Evolutionary conservation across 2,888 invertebrate species (phyloP).

Genomic region (Eustalomyia histrio): DNA sequence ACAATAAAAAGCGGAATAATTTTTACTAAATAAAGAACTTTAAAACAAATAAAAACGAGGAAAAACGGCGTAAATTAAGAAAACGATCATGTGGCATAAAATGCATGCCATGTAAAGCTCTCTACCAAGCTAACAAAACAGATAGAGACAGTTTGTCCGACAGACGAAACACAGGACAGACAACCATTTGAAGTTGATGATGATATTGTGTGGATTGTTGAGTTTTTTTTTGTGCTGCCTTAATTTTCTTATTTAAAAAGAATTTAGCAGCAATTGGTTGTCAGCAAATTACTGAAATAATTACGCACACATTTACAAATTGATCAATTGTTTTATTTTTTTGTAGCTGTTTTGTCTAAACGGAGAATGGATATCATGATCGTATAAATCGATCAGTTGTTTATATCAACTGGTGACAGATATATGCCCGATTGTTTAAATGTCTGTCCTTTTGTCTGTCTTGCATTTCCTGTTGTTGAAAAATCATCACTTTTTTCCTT

Average conservation of each 20-base stretch:
- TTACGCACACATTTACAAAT: constrained; percentile 77
- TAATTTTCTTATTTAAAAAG: constrained; percentile 43
- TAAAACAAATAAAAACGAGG: constrained; percentile 18
- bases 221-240: constrained; percentile 18
- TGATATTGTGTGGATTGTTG: constrained; percentile 25
- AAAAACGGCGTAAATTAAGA: constrained; percentile 38
- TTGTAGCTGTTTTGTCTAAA: constrained; percentile 2
- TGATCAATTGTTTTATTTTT: constrained; percentile 60
- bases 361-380: background rate
- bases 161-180: constrained; percentile 23
- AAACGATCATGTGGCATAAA: constrained; percentile 38
- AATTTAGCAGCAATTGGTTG: constrained; percentile 74
- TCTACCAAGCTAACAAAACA: background rate
- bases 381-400: constrained; percentile 34
- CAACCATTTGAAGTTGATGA: constrained; percentile 33
- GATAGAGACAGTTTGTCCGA: background rate
- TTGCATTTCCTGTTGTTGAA: constrained; percentile 53
- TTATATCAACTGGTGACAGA: constrained; percentile 56
- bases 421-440: constrained; percentile 63
- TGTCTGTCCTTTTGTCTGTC: constrained; percentile 40
- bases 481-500: no score
- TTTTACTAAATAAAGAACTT: constrained; percentile 16
- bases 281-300: constrained; percentile 78
- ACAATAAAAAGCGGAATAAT: constrained; percentile 14
- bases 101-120: constrained; percentile 20